A percentile compares a stretch with the other conserved stretches of the same genome.
These are phyloP conservation scores for Crocidura indochinensis DNA, from an alignment of 2,797 vertebrate species.

Conservation along the genomic window DNA sequence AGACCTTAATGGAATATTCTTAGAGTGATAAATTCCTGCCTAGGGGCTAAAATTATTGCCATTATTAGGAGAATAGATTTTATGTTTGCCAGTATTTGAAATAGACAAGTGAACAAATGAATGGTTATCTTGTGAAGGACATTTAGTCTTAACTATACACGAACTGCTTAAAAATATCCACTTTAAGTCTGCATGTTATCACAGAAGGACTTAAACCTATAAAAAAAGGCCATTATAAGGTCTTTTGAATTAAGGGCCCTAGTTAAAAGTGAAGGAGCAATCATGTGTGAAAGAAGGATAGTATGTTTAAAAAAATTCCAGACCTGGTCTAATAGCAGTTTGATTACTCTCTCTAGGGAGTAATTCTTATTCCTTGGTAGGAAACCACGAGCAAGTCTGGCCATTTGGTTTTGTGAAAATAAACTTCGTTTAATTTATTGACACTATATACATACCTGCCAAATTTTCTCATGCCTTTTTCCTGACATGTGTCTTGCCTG, in stretches of 20 bases:
- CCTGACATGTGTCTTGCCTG: constrained; percentile 74
- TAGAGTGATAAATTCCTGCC: constrained; percentile 68
- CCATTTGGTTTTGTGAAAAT: constrained; percentile 84
- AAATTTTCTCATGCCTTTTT: constrained; percentile 75
- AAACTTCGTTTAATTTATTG: constrained; percentile 84
- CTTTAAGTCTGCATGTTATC: constrained; percentile 63
- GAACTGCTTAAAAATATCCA: constrained; percentile 11
- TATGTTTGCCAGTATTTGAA: constrained; percentile 60
- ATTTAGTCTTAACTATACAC: constrained; percentile 60
- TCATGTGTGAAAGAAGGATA: constrained; percentile 78
- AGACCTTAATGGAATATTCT: constrained; percentile 58
- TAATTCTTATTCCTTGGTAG: constrained; percentile 74
- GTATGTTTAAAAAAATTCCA: constrained; percentile 75
- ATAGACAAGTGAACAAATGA: constrained; percentile 63
- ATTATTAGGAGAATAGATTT: constrained; percentile 70
- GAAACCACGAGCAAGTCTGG: constrained; percentile 74
- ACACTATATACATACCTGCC: constrained; percentile 80
- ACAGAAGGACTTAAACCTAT: constrained; percentile 58
- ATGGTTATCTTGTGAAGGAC: constrained; percentile 55
- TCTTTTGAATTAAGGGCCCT: constrained; percentile 71
- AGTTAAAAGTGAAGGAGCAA: constrained; percentile 68
- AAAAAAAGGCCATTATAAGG: constrained; percentile 34
- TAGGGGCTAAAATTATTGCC: constrained; percentile 63
- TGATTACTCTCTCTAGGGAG: constrained; percentile 77
- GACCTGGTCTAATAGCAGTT: constrained; percentile 79